phyloP scores from a whole-genome alignment of 2,888 invertebrate genomes.

The Acanthosepion pharaonis region DNA sequence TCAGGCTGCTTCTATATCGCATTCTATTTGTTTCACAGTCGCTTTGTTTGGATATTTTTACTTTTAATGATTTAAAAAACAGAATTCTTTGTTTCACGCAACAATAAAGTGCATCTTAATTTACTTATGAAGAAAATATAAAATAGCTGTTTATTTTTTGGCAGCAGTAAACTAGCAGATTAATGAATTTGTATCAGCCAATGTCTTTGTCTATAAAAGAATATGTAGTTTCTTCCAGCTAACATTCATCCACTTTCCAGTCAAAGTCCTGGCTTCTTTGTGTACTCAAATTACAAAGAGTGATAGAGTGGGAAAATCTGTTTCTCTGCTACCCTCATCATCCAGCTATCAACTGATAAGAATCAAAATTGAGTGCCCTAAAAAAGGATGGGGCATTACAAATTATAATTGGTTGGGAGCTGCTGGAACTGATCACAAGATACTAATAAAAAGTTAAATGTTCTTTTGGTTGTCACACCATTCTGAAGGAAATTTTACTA shows the following conservation, averaged over 20 bases:
- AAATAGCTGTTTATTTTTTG: too few species aligned
- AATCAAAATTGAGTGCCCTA: not conserved
- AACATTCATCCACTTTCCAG: not conserved
- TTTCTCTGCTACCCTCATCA: not conserved
- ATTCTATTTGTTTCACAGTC: too few species aligned
- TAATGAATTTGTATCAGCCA: too few species aligned
- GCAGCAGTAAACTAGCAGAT: too few species aligned
- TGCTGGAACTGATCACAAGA: not conserved
- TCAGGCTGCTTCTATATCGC: too few species aligned
- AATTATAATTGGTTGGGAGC: not conserved
- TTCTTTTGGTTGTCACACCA: too few species aligned
- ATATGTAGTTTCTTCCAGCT: not conserved
- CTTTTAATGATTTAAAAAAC: too few species aligned
- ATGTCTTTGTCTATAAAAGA: not conserved
- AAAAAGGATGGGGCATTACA: not conserved
- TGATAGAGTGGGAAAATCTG: too few species aligned
- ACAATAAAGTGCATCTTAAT: too few species aligned
- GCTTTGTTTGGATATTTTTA: too few species aligned
- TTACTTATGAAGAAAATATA: too few species aligned
- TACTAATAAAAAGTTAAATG: not conserved
- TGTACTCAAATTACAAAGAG: not conserved
- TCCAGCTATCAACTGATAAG: not conserved
- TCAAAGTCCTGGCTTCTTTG: not conserved
- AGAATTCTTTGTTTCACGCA: too few species aligned
- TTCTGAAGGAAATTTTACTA: not conserved